A percentile compares a stretch with the other conserved stretches of the same genome.
Conservation (phyloP, 1,140 invertebrate species). For the Drosophila tropicalis region DNA sequence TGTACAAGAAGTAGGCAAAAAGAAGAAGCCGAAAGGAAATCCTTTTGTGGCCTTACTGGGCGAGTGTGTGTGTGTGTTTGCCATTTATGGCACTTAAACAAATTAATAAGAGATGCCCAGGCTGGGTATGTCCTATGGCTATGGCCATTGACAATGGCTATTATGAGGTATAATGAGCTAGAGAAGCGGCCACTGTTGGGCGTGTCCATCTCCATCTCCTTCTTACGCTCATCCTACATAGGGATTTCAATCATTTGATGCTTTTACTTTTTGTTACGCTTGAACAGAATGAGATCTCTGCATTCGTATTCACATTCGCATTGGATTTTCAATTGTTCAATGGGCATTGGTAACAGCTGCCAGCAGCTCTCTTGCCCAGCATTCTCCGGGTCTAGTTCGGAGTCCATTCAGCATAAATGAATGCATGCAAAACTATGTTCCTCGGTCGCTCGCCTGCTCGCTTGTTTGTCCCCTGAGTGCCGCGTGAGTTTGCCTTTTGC, state of each 20-base stretch:
- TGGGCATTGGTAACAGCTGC: conserved; percentile 63
- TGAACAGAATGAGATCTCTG: conserved; percentile 15
- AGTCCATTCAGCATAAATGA: conserved; percentile 33
- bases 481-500: conserved; percentile 46
- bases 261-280: conserved; percentile 52
- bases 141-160: conserved; percentile 18
- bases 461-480: conserved; percentile 3
- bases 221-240: conserved; percentile 46
- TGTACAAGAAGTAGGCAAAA: background rate
- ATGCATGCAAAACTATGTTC: conserved; percentile 75
- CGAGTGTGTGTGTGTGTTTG: conserved; percentile 36
- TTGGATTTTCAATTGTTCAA: conserved; percentile 72
- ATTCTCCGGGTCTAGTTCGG: conserved; percentile 9
- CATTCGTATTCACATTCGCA: conserved; percentile 48
- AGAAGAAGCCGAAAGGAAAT: conserved; percentile 45
- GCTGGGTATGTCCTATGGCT: conserved; percentile 11
- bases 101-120: conserved; percentile 75
- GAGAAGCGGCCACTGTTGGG: conserved; percentile 19
- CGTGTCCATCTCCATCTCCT: conserved; percentile 26
- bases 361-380: conserved; percentile 32
- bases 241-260: conserved; percentile 56
- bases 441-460: background rate
- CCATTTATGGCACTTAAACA: conserved; percentile 78
- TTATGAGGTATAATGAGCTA: conserved; percentile 15
- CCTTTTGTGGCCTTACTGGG: conserved; percentile 50